Evolutionary conservation across 2,113 vertebrate species (phyloP).

Genomic region (Onychostoma macrolepis): DNA sequence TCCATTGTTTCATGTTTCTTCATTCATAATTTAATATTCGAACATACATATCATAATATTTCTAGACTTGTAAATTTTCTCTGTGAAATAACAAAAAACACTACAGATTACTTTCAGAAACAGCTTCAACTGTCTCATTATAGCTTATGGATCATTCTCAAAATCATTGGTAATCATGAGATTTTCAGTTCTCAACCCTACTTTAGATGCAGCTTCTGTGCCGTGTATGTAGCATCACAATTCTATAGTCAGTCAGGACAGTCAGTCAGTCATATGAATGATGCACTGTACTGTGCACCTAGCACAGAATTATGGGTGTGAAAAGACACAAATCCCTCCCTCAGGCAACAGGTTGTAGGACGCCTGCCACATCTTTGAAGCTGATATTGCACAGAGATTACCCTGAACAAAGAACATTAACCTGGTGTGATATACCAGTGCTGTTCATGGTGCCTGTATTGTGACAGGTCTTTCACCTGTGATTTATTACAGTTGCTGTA

Average conservation of each 20-base stretch:
- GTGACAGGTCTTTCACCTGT: constrained; percentile 50
- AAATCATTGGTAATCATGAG: not conserved
- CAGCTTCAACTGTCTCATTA: no score
- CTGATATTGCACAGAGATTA: constrained; percentile 53
- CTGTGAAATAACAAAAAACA: not conserved
- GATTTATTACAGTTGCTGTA: constrained; percentile 54
- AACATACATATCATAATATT: not conserved
- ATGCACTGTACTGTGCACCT: constrained; percentile 12
- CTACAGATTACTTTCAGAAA: not conserved
- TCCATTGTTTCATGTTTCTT: not conserved
- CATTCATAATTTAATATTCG: not conserved
- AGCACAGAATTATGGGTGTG: constrained; percentile 48
- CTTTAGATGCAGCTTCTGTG: not conserved
- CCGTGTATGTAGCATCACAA: not conserved
- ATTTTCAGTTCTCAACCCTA: not conserved
- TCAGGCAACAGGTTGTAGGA: constrained; percentile 56
- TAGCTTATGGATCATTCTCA: not conserved
- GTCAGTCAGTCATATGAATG: not conserved
- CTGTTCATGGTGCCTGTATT: constrained; percentile 32
- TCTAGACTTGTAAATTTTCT: no score
- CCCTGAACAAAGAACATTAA: constrained; percentile 47
- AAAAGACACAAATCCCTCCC: constrained; percentile 45
- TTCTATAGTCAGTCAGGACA: not conserved
- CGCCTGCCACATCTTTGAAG: constrained; percentile 56
- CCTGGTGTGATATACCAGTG: constrained; percentile 35